phyloP scores from a whole-genome alignment of 2,113 vertebrate genomes.

The Aramus guarauna region DNA sequence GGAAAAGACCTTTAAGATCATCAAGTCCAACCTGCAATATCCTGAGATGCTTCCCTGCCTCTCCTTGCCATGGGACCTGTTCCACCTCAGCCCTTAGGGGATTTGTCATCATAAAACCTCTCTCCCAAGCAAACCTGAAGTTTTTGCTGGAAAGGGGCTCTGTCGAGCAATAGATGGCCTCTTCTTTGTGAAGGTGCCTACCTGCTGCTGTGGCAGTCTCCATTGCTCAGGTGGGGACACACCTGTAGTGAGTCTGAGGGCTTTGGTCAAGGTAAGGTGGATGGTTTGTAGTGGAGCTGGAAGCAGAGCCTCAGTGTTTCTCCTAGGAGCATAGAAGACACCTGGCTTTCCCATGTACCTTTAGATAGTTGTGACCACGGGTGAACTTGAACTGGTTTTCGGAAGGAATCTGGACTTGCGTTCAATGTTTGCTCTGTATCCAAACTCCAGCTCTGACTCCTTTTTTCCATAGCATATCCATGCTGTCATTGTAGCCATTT shows the following conservation, averaged over 20 bases:
- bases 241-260: not conserved
- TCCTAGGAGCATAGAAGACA: not conserved
- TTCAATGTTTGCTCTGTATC: not conserved
- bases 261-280: not conserved
- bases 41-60: not conserved
- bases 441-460: not conserved
- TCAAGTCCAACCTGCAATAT: too few species aligned
- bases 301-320: not conserved
- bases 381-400: not conserved
- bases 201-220: not conserved
- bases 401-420: accelerated
- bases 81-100: not conserved
- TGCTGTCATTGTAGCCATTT: not conserved
- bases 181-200: not conserved
- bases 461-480: not conserved
- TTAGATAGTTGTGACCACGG: not conserved
- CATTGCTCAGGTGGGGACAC: not conserved
- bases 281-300: not conserved
- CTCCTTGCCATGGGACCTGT: not conserved
- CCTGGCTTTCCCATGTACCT: not conserved
- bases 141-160: not conserved
- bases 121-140: not conserved
- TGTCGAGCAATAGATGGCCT: not conserved
- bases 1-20: too few species aligned
- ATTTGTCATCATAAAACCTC: not conserved